Evolutionary conservation across 2,113 vertebrate species (phyloP), one percentile per base, ranked within the genome.

Genomic region (Typhlomys cinereus): DNA sequence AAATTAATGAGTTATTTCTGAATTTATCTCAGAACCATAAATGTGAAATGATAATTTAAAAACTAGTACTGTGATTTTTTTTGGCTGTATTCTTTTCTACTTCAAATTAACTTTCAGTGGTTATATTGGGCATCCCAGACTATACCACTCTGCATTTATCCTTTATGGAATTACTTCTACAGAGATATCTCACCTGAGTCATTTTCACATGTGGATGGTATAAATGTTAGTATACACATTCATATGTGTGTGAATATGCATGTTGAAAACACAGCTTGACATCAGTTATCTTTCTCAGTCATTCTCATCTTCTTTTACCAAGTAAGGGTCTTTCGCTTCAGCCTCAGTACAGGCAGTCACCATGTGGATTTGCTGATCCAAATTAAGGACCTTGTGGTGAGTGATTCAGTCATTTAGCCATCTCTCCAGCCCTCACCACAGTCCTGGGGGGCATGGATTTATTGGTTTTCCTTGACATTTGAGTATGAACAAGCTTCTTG

Each of bases 21-120:
- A 93, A 86, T 90, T 89, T 70, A 11, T 91, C 39, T 89, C 52
- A 57, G 31, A 87, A 69, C 29, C 84, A 57, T 69, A 39, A 50
- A 13, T 62, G 84, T 94, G 14, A 91, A 90, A 73, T 80, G 5
- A 71, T 93, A 89, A 8, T 66, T 34, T 89, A 18, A 54, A 67
- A 64, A 15, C 20, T 12, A 15, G 12, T 61, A 62, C 41, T 29
- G 61, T 7, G 36, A 15, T 78, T 5, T 80, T 89, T 57, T 82
- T 36, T 31, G 41, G 23, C 20, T 50, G 0, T 15, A 59, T 81
- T 85, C n/a, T 59, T 76, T 12, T 70, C 31, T 48, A 23, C 18
- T 39, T 81, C 36, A 81, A 39, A 15, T 44, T 69, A 21, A 20
- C 18, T 85, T 74, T 46, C 39, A 62, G 3, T 25, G 36, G 34